phyloP scores from a whole-genome alignment of 2,797 vertebrate genomes.

The Rhinella marina region DNA sequence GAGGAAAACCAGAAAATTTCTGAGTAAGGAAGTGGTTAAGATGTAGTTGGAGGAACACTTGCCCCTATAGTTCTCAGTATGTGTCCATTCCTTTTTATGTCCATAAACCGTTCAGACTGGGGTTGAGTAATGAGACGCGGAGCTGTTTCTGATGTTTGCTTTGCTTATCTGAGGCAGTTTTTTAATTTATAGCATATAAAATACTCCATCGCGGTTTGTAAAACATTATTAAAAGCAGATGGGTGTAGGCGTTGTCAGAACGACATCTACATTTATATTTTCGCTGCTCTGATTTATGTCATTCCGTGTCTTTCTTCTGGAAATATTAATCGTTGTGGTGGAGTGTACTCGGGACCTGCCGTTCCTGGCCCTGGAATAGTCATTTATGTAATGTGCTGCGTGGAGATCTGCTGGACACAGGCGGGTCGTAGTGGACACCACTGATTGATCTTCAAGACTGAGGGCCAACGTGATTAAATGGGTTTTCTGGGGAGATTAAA shows the following conservation, averaged over 20 bases:
- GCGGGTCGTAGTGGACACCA: not conserved
- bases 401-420: not conserved
- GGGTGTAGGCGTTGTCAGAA: slow-evolving; percentile 13
- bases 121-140: not conserved
- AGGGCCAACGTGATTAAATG: no score
- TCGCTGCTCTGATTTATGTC: not conserved
- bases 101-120: not conserved
- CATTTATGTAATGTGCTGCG: no score
- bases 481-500: no score
- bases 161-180: not conserved
- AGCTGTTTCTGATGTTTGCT: not conserved
- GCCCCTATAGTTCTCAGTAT: not conserved
- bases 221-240: not conserved
- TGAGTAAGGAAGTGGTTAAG: no score
- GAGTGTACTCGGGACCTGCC: not conserved
- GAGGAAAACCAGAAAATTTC: no score
- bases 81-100: not conserved
- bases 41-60: no score
- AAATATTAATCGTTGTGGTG: not conserved
- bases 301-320: not conserved
- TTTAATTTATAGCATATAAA: slow-evolving; percentile 8
- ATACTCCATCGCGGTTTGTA: not conserved
- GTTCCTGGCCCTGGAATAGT: not conserved
- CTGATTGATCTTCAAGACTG: not conserved
- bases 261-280: not conserved